Percentiles rank a stretch among this genome's conserved stretches.
These are phyloP conservation scores for Muraenolepis orangiensis DNA, from an alignment of 2,797 vertebrate genomes.

Conservation along the genomic window DNA sequence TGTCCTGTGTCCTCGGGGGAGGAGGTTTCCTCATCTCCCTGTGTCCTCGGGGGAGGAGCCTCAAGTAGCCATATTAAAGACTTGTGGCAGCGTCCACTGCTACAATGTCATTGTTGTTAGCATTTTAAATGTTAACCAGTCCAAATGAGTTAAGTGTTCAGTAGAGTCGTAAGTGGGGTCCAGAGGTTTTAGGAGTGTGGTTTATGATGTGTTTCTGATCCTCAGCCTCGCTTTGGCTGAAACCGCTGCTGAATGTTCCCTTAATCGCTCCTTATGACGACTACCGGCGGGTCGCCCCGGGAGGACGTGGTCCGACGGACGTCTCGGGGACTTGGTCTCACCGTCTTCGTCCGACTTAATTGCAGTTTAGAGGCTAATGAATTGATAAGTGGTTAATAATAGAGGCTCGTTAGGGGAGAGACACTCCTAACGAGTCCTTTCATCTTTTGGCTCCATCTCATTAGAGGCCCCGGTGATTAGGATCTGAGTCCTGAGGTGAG, in stretches of 20 bases:
- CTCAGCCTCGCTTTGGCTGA: not conserved
- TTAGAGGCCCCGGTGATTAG: constrained; percentile 64
- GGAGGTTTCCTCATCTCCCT: too few relatives aligned
- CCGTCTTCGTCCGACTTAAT: constrained; percentile 42
- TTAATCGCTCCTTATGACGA: not conserved
- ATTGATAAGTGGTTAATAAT: constrained; percentile 63
- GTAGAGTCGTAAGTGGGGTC: too few relatives aligned
- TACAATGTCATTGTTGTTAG: too few relatives aligned
- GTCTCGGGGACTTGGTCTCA: not conserved
- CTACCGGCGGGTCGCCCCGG: not conserved
- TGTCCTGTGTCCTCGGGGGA: too few relatives aligned
- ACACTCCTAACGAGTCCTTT: constrained; percentile 61
- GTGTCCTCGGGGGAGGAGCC: too few relatives aligned
- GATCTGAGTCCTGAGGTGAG: constrained; percentile 61
- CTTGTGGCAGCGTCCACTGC: too few relatives aligned
- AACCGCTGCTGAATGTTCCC: not conserved
- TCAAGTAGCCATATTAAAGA: too few relatives aligned
- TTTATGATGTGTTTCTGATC: too few relatives aligned
- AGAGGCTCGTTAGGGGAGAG: constrained; percentile 45
- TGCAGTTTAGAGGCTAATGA: constrained; percentile 63
- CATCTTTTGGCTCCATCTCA: constrained; percentile 64
- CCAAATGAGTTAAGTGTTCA: too few relatives aligned
- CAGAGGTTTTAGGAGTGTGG: too few relatives aligned
- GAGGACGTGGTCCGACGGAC: not conserved
- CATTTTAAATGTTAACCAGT: too few relatives aligned